phyloP scores from a whole-genome alignment of 2,797 vertebrate genomes.

The Gouania willdenowi region DNA sequence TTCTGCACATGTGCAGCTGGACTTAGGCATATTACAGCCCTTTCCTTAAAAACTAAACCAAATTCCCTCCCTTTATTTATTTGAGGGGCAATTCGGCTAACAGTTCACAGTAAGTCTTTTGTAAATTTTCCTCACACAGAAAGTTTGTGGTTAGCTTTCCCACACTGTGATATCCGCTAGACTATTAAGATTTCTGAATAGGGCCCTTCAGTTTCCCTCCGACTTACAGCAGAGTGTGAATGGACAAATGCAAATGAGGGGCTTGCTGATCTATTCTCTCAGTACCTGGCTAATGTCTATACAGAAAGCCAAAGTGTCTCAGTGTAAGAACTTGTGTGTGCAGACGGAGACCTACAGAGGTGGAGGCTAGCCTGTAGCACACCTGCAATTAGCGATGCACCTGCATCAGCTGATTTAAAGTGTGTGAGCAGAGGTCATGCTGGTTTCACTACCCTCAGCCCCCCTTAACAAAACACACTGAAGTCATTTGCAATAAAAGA shows the following conservation, averaged over 20 bases:
- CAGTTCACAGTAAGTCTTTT: slow-evolving; percentile 43
- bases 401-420: slow-evolving; percentile 85
- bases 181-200: slow-evolving; percentile 92
- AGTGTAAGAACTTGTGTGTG: slow-evolving; percentile 7
- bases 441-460: slow-evolving; percentile 71
- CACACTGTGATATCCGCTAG: slow-evolving; percentile 88
- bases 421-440: slow-evolving; percentile 74
- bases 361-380: slow-evolving; percentile 77
- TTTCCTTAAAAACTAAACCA: background rate
- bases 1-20: background rate
- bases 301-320: slow-evolving; percentile 64
- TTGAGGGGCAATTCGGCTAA: slow-evolving; percentile 40
- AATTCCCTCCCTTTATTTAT: slow-evolving; percentile 39
- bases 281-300: slow-evolving; percentile 89
- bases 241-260: slow-evolving; percentile 89
- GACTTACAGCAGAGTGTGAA: slow-evolving; percentile 89
- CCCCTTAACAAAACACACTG: slow-evolving; percentile 78
- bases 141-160: slow-evolving; percentile 79
- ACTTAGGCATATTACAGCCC: slow-evolving; percentile 13
- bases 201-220: slow-evolving; percentile 83
- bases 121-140: slow-evolving; percentile 71
- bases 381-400: slow-evolving; percentile 95
- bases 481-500: slow-evolving; percentile 89
- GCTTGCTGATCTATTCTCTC: slow-evolving; percentile 88
- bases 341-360: slow-evolving; percentile 52